Evolutionary conservation across 1,140 invertebrate genomes (phyloP).

Genomic region (Colletes gigas): DNA sequence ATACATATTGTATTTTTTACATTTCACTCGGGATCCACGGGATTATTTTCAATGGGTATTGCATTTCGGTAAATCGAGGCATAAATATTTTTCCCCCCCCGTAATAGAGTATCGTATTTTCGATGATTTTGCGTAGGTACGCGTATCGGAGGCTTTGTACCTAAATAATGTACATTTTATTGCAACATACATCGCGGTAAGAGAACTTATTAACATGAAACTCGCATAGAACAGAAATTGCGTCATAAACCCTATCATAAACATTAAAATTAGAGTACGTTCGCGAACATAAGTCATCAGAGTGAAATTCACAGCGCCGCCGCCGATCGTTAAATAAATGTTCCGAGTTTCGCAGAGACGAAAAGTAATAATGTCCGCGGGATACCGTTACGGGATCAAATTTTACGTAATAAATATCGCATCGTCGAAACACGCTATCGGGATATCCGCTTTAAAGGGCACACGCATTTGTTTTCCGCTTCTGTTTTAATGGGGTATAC

Average conservation of each 20-base stretch:
- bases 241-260: slow-evolving; percentile 24
- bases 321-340: slow-evolving; percentile 25
- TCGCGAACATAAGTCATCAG: slow-evolving; percentile 28
- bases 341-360: not conserved
- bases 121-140: not conserved
- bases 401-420: not conserved
- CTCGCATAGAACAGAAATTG: slow-evolving; percentile 32
- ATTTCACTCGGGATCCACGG: too few species aligned
- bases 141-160: not conserved
- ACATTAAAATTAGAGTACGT: slow-evolving; percentile 34
- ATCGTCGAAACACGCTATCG: not conserved
- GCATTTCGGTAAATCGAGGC: too few species aligned
- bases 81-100: too few species aligned
- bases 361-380: not conserved
- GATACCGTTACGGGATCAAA: not conserved
- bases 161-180: slow-evolving; percentile 6
- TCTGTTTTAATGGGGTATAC: not conserved
- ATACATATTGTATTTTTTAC: too few species aligned
- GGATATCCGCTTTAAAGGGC: not conserved
- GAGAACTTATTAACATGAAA: slow-evolving; percentile 39
- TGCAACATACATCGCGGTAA: not conserved
- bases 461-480: not conserved
- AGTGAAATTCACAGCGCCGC: slow-evolving; percentile 10
- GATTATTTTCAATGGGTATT: too few species aligned
- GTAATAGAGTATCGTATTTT: not conserved